Conservation (phyloP, 2,113 vertebrate genomes). For the Lutjanus erythropterus region DNA sequence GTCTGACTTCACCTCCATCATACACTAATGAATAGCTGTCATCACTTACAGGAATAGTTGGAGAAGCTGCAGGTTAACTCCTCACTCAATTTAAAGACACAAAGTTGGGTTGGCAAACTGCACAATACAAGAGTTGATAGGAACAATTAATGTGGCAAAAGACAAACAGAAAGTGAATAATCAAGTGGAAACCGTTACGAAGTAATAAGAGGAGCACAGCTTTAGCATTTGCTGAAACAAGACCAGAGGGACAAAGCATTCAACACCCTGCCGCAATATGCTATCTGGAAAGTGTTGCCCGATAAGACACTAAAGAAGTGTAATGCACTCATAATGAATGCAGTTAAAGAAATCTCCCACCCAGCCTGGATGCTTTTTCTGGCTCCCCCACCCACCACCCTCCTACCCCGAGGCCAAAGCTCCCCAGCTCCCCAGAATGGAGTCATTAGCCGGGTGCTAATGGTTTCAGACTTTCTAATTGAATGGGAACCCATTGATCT, state of each 20-base stretch:
- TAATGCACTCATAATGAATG: constrained; percentile 80
- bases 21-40: constrained; percentile 69
- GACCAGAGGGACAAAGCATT: constrained; percentile 65
- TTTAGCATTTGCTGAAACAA: constrained; percentile 63
- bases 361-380: constrained; percentile 67
- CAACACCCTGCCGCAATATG: constrained; percentile 69
- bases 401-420: constrained; percentile 74
- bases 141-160: constrained; percentile 36
- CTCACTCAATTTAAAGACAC: constrained; percentile 4
- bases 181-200: constrained; percentile 8
- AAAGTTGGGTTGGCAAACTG: constrained; percentile 6
- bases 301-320: constrained; percentile 78
- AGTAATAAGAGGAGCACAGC: constrained; percentile 29
- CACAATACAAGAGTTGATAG: background rate
- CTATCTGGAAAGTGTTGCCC: constrained; percentile 69
- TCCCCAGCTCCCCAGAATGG: constrained; percentile 80
- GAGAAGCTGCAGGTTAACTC: constrained; percentile 49
- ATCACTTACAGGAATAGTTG: constrained; percentile 53
- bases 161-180: constrained; percentile 37
- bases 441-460: constrained; percentile 90
- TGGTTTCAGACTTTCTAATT: constrained; percentile 98
- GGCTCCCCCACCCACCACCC: constrained; percentile 66
- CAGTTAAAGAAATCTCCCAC: constrained; percentile 80
- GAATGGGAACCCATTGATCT: constrained; percentile 99
- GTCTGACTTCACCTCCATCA: constrained; percentile 57